A percentile compares a stretch with the other conserved stretches of the same genome.
phyloP scores from a whole-genome alignment of 1,140 invertebrate genomes.

The Drosophila nikananu region DNA sequence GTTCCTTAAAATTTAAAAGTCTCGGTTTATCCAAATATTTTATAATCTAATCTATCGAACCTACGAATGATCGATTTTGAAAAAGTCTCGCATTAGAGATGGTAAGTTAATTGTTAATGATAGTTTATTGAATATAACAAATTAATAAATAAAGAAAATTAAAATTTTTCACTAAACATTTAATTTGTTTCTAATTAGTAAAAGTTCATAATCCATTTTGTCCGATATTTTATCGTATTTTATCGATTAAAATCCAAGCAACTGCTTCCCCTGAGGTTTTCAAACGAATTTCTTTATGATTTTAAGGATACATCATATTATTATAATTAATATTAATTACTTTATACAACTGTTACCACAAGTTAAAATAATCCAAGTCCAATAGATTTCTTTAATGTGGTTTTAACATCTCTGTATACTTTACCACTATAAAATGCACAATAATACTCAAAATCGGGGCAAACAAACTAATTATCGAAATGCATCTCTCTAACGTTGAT shows the following conservation, averaged over 20 bases:
- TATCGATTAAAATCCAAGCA: background rate
- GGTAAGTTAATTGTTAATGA: background rate
- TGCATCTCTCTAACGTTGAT: conserved; percentile 7
- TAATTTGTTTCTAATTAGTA: no score
- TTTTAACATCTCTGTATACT: background rate
- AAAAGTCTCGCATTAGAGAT: no score
- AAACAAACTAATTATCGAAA: conserved; percentile 19
- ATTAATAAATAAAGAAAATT: no score
- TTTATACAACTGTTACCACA: no score
- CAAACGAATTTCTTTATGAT: background rate
- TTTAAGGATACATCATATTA: background rate
- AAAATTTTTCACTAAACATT: no score
- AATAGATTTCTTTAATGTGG: background rate
- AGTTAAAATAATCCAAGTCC: background rate
- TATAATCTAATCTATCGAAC: background rate
- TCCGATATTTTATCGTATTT: background rate
- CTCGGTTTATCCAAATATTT: background rate
- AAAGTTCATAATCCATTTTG: background rate
- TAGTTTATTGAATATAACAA: background rate
- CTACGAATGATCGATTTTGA: no score
- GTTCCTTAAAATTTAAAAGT: background rate
- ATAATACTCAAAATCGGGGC: background rate
- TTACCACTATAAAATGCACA: conserved; percentile 4
- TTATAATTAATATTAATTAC: background rate
- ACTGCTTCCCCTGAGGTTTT: background rate